Base-by-base conservation (phyloP, 2,113 vertebrate genomes). In the Tragelaphus scriptus region DNA sequence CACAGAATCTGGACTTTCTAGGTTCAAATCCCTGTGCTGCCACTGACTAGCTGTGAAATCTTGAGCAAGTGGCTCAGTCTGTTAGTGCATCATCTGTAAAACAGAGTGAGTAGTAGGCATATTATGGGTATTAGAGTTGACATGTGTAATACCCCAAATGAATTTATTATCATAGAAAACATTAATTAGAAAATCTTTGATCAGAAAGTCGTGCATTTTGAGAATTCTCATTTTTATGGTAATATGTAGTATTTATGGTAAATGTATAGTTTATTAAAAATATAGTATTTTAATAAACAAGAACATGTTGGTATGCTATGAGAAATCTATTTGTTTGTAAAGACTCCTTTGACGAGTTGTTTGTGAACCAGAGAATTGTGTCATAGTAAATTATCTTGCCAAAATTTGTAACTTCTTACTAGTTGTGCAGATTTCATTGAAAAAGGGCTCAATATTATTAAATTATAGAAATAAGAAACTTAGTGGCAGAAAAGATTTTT, bases 321-420 rank as follows among this genome's bases (percentile, higher is more conserved):
- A 30, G 26, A 19, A 95, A 91, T 85, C 55, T 59, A 30, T 86
- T 36, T 75, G 59, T 58, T 89, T 90, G 90, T 85, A 89, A 84
- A 88, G 47, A 84, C 2, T 56, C 32, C 61, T 56, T 17, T 79
- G 28, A 53, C 30, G 26, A 86, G 10, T 90, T 90, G 7, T 84
- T 95, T 68, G 17, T 87, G 55, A 95, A 90, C 13, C 30, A 94
- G n/a, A 95, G 9, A 96, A 85, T 88, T 91, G 47, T 49, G 80
- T 95, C 28, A 55, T 15, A 88, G 21, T 13, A 92, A 92, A 58
- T 68, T 51, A 55, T 88, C 58, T 90, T 85, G 14, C 36, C 47
- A 71, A 90, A 90, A 85, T 81, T 49, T 77, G 5, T 65, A 84
- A 68, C 14, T 65, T 81, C 26, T 85, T 89, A 91, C 36, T 95